A percentile compares a stretch with the other conserved stretches of the same genome.
These are phyloP conservation scores for Enteromius afrohamiltoni DNA, from an alignment of 2,797 vertebrate species.

Conservation along the genomic window DNA sequence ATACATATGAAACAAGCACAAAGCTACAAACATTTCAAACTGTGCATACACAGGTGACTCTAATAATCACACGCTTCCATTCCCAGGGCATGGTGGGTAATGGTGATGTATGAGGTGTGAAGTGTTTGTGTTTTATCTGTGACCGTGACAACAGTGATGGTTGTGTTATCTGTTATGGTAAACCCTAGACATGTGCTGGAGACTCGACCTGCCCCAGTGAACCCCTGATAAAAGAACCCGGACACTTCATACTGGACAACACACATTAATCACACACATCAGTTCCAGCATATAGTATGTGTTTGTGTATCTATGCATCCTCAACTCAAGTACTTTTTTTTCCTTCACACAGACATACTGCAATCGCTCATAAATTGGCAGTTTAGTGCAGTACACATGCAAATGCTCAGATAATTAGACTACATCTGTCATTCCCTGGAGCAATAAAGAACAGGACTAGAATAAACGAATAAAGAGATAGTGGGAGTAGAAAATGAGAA, in stretches of 20 bases:
- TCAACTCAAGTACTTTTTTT: background rate
- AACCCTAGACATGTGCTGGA: conserved; percentile 43
- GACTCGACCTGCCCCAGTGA: conserved; percentile 40
- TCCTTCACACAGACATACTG: background rate
- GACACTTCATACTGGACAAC: conserved; percentile 71
- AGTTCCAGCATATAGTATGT: background rate
- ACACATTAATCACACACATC: conserved; percentile 69
- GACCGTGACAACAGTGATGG: conserved; percentile 69
- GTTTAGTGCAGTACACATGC: background rate
- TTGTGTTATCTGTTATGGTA: conserved; percentile 73
- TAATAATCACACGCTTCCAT: conserved; percentile 17
- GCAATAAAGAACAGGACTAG: conserved; percentile 14
- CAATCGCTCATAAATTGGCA: background rate
- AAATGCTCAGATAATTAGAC: background rate
- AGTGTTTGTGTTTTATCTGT: conserved; percentile 73
- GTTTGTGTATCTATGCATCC: background rate
- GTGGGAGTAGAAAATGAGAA: conserved; percentile 1
- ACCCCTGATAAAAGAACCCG: conserved; percentile 72
- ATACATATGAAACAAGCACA: background rate
- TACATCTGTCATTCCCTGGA: background rate
- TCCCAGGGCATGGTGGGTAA: conserved; percentile 63
- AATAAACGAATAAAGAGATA: background rate
- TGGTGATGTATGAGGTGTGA: conserved; percentile 80
- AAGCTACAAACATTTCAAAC: conserved; percentile 2
- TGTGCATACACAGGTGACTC: conserved; percentile 9